phyloP scores from a whole-genome alignment of 2,113 vertebrate genomes.

The Proteles cristata region DNA sequence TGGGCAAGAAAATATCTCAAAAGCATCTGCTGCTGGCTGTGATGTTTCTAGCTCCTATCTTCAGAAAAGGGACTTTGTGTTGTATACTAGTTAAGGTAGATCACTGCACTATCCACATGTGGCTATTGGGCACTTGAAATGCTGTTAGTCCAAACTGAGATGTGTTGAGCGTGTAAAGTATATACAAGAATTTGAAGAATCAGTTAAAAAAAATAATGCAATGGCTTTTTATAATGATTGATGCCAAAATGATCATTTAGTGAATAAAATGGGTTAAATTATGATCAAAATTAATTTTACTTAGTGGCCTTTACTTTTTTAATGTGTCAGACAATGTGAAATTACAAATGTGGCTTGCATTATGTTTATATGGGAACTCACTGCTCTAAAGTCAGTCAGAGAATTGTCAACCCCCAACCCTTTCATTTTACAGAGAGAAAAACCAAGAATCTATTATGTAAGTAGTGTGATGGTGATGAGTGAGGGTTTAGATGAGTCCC shows the following conservation, averaged over 20 bases:
- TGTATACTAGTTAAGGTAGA: background rate
- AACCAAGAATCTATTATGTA: background rate
- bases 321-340: background rate
- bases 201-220: background rate
- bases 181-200: background rate
- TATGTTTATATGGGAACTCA: background rate
- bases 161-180: background rate
- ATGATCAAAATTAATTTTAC: slow-evolving; percentile 13
- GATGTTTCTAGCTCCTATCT: background rate
- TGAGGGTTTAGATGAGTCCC: background rate
- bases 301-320: background rate
- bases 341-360: background rate
- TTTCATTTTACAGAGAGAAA: background rate
- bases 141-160: background rate
- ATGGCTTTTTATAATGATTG: background rate
- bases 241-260: background rate
- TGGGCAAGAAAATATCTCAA: slow-evolving; percentile 24
- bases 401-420: background rate
- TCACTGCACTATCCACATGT: background rate
- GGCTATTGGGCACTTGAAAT: background rate
- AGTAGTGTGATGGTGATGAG: background rate
- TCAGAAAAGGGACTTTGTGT: background rate
- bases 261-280: background rate
- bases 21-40: background rate
- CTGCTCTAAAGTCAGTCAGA: background rate